Evolutionary conservation across 2,797 vertebrate species (phyloP).

Genomic region (Crenuchus spilurus): DNA sequence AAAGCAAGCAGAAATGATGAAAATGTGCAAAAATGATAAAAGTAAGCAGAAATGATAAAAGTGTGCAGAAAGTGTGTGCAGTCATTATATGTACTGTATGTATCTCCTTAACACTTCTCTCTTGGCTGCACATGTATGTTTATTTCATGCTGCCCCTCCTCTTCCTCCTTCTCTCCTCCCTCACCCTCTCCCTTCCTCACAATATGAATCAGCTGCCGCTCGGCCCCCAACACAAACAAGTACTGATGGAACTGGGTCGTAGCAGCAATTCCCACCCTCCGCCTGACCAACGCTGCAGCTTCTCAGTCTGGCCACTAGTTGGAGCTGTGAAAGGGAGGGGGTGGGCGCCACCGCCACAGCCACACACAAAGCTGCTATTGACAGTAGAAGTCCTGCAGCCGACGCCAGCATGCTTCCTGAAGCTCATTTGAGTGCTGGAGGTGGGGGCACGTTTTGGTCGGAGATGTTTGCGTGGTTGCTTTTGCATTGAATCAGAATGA

Average conservation of each 20-base stretch:
- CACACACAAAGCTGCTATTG: conserved; percentile 52
- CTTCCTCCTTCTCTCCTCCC: background rate
- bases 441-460: conserved; percentile 12
- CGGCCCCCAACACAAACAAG: conserved; percentile 78
- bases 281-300: background rate
- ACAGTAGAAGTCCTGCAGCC: conserved; percentile 26
- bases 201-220: conserved; percentile 72
- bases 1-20: too few relatives aligned
- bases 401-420: conserved; percentile 38
- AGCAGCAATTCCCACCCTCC: conserved; percentile 17
- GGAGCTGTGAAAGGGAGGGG: conserved; percentile 6
- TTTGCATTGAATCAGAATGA: too few relatives aligned
- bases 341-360: background rate
- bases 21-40: too few relatives aligned
- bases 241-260: conserved; percentile 84
- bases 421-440: conserved; percentile 1
- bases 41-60: too few relatives aligned
- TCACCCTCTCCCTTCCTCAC: conserved; percentile 53
- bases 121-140: background rate
- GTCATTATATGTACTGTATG: too few relatives aligned
- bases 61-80: too few relatives aligned
- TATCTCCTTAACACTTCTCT: too few relatives aligned
- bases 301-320: conserved; percentile 39
- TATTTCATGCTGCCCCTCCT: conserved; percentile 13
- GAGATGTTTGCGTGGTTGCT: background rate